Base-by-base conservation (phyloP, 2,888 invertebrate species). In the Drosophila atripex region DNA sequence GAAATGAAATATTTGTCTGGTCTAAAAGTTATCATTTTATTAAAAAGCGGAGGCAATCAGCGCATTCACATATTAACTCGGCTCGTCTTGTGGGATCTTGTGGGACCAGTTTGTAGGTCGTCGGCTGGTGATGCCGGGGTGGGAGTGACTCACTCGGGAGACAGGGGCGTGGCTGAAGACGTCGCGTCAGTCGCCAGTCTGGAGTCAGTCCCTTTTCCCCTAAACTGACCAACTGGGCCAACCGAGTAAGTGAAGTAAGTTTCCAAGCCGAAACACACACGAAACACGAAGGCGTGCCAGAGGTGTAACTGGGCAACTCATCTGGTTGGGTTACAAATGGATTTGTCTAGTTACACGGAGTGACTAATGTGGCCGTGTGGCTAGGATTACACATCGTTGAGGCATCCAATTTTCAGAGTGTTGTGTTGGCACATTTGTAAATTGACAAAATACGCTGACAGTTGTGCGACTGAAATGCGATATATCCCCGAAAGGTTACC, bases 1-100 rank as follows among this genome's bases (percentile, higher is more conserved):
- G 86, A 89, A 89, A 90, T 89, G 89, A 89, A 89, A 89, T 89
- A 89, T 89, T 89, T 90, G 89, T 89, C 90, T 89, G 89, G 86
- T 78, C 83, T 79, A 80, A 88, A 89, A 90, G 89, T 90, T 89
- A 89, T 90, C 89, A 89, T 90, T 90, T 90, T 88, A 89, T 90
- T 89, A 88, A 85, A 88, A 88, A 86, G 79, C 80, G 75, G 76
- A 89, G 87, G 86, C 86, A 89, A 89, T 90, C 89, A 89, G 88
- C 86, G 89, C 90, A 89, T 89, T 90, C 89, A 88, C 86, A 86
- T 86, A 88, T 86, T 88, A 86, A 88, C 74, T 46, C 58, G 38
- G 50, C 55, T 51, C 83, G 61, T 75, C 86, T 78, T 85, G 87
- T 85, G 83, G 82, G 87, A 83, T 84, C 86, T 77, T 68, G 76